Conservation (phyloP, 2,888 invertebrate species). For the Sicus ferrugineus region DNA sequence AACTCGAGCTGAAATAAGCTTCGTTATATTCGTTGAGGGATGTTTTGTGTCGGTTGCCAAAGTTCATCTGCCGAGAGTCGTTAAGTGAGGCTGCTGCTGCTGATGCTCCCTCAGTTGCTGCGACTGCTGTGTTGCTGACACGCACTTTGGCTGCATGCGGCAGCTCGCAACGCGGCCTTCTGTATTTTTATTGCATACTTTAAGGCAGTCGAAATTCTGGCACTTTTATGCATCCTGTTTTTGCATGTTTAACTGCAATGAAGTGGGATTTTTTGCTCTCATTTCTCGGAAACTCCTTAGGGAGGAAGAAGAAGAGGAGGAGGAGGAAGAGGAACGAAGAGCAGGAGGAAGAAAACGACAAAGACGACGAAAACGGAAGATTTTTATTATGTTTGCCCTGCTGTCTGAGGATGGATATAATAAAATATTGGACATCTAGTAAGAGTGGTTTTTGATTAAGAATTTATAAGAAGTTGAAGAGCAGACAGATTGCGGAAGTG, state of each 20-base stretch:
- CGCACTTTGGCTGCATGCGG: slow-evolving; percentile 1
- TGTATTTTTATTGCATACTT: slow-evolving; percentile 11
- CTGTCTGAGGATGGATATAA: background rate
- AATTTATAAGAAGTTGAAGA: too few relatives aligned
- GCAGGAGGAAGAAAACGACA: background rate
- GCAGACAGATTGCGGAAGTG: too few relatives aligned
- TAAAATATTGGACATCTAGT: too few relatives aligned
- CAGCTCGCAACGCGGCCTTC: background rate
- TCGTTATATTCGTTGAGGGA: background rate
- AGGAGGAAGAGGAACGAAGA: background rate
- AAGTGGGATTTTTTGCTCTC: background rate
- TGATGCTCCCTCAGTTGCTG: background rate
- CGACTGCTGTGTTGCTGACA: slow-evolving; percentile 6
- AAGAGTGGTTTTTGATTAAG: too few relatives aligned
- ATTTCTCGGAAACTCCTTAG: background rate
- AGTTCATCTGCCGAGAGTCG: background rate
- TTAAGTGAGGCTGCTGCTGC: background rate
- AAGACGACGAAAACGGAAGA: background rate
- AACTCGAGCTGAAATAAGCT: background rate
- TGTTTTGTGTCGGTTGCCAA: background rate
- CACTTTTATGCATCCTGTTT: background rate
- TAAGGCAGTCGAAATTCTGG: background rate
- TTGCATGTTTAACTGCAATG: too few relatives aligned
- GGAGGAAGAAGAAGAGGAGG: background rate
- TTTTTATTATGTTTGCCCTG: background rate